Evolutionary conservation across 2,888 invertebrate genomes (phyloP), one percentile per base, ranked within the genome.

Genomic region (Tupiocoris notatus): DNA sequence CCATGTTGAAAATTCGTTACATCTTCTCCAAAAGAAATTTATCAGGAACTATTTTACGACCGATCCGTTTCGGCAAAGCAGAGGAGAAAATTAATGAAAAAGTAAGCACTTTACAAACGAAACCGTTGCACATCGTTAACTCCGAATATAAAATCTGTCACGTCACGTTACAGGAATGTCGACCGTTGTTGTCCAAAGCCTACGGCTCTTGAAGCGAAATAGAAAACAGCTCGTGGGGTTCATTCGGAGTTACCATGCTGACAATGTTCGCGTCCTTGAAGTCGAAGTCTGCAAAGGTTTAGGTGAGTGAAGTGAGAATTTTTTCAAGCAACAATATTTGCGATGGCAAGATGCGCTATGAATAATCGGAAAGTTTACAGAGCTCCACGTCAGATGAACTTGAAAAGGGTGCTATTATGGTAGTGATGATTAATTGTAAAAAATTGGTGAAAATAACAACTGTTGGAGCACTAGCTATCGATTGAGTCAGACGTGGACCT

Each of bases 281-380:
- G 79, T 78, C 16, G 79, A 79, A 75, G 54, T 79, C 9, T 78
- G 78, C 63, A 79, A 79, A 78, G 79, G 79, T 25, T 70, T 77
- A 71, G 79, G 79, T 79, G 66, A 22, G 70, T 21, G 16, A 67
- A 17, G n/a, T n/a, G n/a, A n/a, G n/a, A n/a, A n/a, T n/a, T n/a
- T n/a, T n/a, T n/a, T n/a, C n/a, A n/a, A n/a, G n/a, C n/a, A n/a
- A n/a, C n/a, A n/a, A n/a, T n/a, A n/a, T n/a, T n/a, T n/a, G n/a
- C n/a, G n/a, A n/a, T n/a, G n/a, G n/a, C n/a, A n/a, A n/a, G n/a
- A n/a, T n/a, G n/a, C n/a, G n/a, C n/a, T n/a, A n/a, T n/a, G n/a
- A n/a, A n/a, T n/a, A n/a, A n/a, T n/a, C n/a, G n/a, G n/a, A n/a
- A n/a, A n/a, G n/a, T n/a, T n/a, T n/a, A n/a, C n/a, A n/a, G n/a